phyloP scores from a whole-genome alignment of 2,113 vertebrate genomes.

The Paedocypris sp. region DNA sequence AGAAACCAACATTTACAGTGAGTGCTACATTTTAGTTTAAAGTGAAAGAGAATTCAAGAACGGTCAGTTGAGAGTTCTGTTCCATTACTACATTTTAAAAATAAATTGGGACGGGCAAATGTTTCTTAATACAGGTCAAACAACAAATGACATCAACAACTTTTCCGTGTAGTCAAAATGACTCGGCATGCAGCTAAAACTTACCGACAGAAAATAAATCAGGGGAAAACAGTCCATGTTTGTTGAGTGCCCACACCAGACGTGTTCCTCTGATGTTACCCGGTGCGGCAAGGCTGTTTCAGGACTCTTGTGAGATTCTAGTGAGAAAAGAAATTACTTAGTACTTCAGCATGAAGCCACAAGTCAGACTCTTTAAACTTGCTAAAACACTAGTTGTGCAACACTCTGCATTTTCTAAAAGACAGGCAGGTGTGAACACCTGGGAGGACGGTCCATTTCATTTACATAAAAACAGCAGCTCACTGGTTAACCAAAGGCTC shows the following conservation, averaged over 20 bases:
- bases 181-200: constrained; percentile 53
- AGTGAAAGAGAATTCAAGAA: no score
- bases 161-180: no score
- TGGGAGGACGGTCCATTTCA: constrained; percentile 3
- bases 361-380: not conserved
- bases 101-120: no score
- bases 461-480: constrained; percentile 27
- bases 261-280: constrained; percentile 73
- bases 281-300: constrained; percentile 62
- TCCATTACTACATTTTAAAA: no score
- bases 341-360: not conserved
- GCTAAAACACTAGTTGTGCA: not conserved
- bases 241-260: constrained; percentile 79
- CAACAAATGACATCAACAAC: no score
- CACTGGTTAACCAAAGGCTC: constrained; percentile 19
- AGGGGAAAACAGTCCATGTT: constrained; percentile 98
- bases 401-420: not conserved
- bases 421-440: constrained; percentile 17
- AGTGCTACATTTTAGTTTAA: no score
- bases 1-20: no score
- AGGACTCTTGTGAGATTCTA: constrained; percentile 59
- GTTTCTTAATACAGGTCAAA: no score
- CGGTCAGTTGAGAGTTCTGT: no score
- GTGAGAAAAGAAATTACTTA: no score
- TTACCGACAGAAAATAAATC: constrained; percentile 97